Conservation (phyloP, 1,140 invertebrate genomes). For the Lepidostoma basale region DNA sequence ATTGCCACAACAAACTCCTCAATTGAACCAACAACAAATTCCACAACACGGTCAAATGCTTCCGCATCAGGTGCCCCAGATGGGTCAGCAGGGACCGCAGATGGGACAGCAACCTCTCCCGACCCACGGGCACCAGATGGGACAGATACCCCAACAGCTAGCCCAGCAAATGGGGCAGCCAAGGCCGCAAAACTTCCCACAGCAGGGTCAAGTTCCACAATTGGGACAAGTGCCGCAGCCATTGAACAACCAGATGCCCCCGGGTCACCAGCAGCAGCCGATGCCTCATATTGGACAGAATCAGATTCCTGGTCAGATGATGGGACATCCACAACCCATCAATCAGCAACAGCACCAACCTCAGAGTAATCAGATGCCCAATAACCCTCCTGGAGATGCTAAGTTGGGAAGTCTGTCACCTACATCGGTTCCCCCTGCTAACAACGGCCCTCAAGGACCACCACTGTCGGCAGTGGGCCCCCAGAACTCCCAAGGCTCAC, state of each 20-base stretch:
- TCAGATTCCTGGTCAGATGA: slow-evolving; percentile 44
- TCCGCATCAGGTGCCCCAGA: slow-evolving; percentile 24
- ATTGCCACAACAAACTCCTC: slow-evolving; percentile 31
- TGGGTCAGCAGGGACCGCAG: background rate
- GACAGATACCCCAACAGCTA: slow-evolving; percentile 22
- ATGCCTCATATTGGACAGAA: slow-evolving; percentile 49
- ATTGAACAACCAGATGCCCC: slow-evolving; percentile 40
- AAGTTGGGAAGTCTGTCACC: slow-evolving; percentile 26
- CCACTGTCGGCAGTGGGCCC: background rate
- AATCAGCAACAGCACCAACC: slow-evolving; percentile 16
- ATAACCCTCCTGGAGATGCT: background rate
- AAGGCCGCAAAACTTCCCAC: slow-evolving; percentile 22
- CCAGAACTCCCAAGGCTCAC: slow-evolving; percentile 49
- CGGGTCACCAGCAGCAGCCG: slow-evolving; percentile 26
- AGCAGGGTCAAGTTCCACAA: slow-evolving; percentile 41
- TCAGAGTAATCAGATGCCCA: background rate
- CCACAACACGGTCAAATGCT: slow-evolving; percentile 30
- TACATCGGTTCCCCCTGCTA: background rate
- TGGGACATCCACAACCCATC: slow-evolving; percentile 37
- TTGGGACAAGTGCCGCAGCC: slow-evolving; percentile 40
- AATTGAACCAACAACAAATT: slow-evolving; percentile 11
- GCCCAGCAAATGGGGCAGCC: slow-evolving; percentile 17
- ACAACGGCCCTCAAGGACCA: slow-evolving; percentile 5
- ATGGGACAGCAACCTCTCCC: slow-evolving; percentile 15
- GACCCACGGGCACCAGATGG: slow-evolving; percentile 36